These are phyloP conservation scores for Saimiri boliviensis DNA, from an alignment of 2,113 vertebrate species.

Conservation along the genomic window DNA sequence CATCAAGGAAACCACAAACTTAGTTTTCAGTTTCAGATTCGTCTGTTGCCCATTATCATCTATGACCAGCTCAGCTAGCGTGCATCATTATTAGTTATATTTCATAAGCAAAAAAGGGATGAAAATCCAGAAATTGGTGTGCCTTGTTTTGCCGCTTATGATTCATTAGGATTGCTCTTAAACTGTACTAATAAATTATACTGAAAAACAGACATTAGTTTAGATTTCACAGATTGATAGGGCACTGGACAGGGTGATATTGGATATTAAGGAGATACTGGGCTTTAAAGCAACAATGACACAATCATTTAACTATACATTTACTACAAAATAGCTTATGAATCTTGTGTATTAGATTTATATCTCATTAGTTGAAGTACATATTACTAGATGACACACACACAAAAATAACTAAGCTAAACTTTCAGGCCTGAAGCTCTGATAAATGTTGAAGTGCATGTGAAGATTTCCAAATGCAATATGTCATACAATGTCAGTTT, in stretches of 20 bases:
- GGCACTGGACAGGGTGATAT: neutral
- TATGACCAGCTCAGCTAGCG: neutral
- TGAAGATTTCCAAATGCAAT: neutral
- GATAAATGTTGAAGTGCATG: neutral
- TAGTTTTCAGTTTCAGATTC: neutral
- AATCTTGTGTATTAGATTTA: neutral
- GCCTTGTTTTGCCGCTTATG: neutral
- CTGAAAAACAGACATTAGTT: neutral
- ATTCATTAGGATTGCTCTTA: neutral
- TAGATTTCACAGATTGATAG: neutral
- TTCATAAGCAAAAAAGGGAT: neutral
- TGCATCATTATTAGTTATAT: neutral
- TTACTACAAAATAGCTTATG: neutral
- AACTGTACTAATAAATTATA: neutral
- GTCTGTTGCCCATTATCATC: neutral
- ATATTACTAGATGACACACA: neutral
- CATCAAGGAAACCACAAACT: neutral
- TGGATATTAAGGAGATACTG: neutral
- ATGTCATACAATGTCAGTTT: neutral
- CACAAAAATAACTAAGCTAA: neutral
- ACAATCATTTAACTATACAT: neutral
- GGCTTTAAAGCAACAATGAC: neutral
- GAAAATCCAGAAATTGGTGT: neutral
- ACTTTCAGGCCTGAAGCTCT: neutral
- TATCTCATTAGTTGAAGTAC: neutral